Evolutionary conservation across 2,797 vertebrate species (phyloP).

Genomic region (Crax fasciolata): DNA sequence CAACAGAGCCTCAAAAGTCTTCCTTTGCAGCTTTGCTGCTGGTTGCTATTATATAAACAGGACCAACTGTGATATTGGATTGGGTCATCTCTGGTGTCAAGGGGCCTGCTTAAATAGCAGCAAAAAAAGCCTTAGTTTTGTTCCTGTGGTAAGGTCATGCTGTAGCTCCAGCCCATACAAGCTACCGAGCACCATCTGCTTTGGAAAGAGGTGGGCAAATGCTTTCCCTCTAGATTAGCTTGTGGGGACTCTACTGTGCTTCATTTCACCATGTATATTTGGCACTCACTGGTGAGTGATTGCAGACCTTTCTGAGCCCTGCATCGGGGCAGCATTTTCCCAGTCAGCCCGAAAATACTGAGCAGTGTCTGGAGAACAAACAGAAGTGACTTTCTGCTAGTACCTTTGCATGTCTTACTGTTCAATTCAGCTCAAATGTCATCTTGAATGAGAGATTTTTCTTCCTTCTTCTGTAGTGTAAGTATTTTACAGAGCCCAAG

Average conservation of each 20-base stretch:
- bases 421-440: neutral
- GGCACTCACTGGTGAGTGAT: neutral
- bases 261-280: neutral
- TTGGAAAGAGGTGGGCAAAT: neutral
- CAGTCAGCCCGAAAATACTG: neutral
- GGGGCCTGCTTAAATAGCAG: neutral
- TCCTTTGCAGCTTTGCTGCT: conserved; percentile 12
- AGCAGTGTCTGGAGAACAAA: neutral
- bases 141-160: neutral
- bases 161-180: neutral
- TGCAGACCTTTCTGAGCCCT: neutral
- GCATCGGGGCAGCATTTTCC: neutral
- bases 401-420: neutral
- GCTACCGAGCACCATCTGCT: neutral
- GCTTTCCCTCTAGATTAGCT: neutral
- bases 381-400: neutral
- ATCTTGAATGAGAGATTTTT: neutral
- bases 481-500: neutral
- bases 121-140: neutral
- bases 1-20: neutral
- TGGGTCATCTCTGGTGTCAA: neutral
- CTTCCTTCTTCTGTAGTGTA: neutral
- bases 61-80: neutral
- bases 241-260: neutral
- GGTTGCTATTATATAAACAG: conserved; percentile 1